These are phyloP conservation scores for Ictalurus furcatus DNA, from an alignment of 2,113 vertebrate genomes.

Conservation along the genomic window DNA sequence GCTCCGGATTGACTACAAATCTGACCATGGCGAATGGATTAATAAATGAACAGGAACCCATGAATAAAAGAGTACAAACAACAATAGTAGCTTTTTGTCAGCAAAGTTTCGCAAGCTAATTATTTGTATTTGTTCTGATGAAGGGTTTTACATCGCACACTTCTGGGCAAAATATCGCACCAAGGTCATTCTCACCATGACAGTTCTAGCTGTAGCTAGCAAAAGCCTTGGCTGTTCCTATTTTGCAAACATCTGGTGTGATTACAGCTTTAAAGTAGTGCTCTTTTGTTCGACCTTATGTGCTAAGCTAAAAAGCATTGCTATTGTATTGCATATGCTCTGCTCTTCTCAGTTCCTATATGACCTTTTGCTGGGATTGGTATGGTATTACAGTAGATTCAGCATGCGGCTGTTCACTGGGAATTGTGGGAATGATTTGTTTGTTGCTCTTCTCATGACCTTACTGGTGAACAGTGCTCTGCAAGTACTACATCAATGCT, in stretches of 20 bases:
- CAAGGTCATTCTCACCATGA: not conserved
- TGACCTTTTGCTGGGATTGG: constrained; percentile 47
- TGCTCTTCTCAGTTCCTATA: not conserved
- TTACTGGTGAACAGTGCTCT: constrained; percentile 29
- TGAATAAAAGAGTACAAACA: not conserved
- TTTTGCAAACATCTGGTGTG: not conserved
- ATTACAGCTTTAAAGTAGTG: not conserved
- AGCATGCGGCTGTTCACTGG: constrained; percentile 41
- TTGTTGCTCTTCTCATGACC: constrained; percentile 45
- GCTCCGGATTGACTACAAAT: not conserved
- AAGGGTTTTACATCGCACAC: not conserved
- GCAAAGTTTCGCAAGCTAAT: not conserved
- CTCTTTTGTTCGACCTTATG: too few species aligned
- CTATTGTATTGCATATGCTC: not conserved
- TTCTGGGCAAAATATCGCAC: not conserved
- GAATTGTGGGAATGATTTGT: constrained; percentile 52
- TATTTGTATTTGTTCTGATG: not conserved
- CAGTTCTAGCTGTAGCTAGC: not conserved
- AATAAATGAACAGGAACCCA: not conserved
- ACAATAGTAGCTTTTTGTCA: not conserved
- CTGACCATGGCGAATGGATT: not conserved
- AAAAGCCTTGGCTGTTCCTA: not conserved
- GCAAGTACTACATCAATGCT: constrained; percentile 38
- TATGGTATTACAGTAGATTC: constrained; percentile 49
- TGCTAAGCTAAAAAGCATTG: not conserved